These are phyloP conservation scores for Aleiodes leptofemur DNA, from an alignment of 2,888 invertebrate species.

Conservation along the genomic window DNA sequence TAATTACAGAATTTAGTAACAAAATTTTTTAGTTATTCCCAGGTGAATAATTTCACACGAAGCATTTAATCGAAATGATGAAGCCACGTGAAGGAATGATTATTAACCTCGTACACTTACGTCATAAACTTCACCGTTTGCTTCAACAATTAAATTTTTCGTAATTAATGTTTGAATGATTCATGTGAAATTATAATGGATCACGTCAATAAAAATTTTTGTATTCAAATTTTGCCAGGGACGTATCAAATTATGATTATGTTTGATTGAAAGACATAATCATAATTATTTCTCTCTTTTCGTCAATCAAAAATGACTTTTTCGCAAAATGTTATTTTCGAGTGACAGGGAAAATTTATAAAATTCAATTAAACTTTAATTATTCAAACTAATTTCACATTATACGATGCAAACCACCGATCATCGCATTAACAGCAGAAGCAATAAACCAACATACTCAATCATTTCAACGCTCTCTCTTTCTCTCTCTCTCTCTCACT, in stretches of 20 bases:
- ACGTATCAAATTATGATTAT: too few species aligned
- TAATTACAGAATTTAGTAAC: background rate
- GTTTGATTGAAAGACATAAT: too few species aligned
- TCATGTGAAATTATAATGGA: background rate
- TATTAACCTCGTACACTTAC: background rate
- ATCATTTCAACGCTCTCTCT: constrained; percentile 52
- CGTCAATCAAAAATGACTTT: too few species aligned
- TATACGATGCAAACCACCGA: too few species aligned
- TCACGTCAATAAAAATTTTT: background rate
- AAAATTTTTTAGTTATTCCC: background rate
- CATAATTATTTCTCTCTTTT: too few species aligned
- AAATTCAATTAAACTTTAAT: background rate
- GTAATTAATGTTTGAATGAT: constrained; percentile 30
- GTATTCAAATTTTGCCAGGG: too few species aligned
- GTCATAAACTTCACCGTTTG: background rate
- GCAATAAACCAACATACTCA: constrained; percentile 56
- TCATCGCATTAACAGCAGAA: background rate
- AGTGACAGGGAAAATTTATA: too few species aligned
- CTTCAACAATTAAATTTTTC: constrained; percentile 21
- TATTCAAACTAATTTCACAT: too few species aligned
- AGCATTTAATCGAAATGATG: constrained; percentile 19
- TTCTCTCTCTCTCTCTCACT: too few species aligned
- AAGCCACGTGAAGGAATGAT: constrained; percentile 20
- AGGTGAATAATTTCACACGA: constrained; percentile 16
- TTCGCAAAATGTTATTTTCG: too few species aligned